Base-by-base conservation (phyloP, 2,888 invertebrate genomes). In the Dromius quadrimaculatus region DNA sequence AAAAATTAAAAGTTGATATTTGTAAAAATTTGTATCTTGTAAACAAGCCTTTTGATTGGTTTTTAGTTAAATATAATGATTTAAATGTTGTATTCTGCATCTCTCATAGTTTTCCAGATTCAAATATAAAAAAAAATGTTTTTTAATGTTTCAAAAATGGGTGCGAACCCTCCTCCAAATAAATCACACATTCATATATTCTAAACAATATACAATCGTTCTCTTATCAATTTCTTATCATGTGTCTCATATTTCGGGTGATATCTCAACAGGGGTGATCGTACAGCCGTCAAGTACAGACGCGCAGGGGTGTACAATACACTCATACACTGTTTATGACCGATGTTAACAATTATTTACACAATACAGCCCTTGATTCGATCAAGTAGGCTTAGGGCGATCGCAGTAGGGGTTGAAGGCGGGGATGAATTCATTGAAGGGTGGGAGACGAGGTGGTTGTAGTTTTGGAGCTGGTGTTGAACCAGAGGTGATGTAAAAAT, bases 321-420 rank as follows among this genome's bases (percentile, higher is more conserved):
- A 38, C 38, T 15, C 9, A 34, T 9, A 11, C n/a, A 5, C 41
- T 41, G 41, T 41, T 41, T 41, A 41, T 41, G 41, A 41, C 41
- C 41, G 38, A 38, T 38, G 38, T 38, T 38, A 38, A 38, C 38
- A 38, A 38, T 38, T 38, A 38, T 38, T 38, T 38, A 38, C 38
- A 38, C 38, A 38, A 38, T 38, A 1, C 38, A 1, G n/a, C 38
- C 38, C 38, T 15, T 38, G 38, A 38, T 38, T 11, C 11, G 41
- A 41, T 41, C 41, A 41, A 41, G 41, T 41, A 41, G 1, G 34
- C n/a, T 34, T 2, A 0, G 2, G 9, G 13, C 2, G 41, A 11
- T 41, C n/a, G 38, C 15, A 1, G 11, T n/a, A n/a, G 15, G n/a
- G 38, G 38, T 6, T 38, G 15, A 13, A 13, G 38, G 11, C 15